Evolutionary conservation across 2,888 invertebrate genomes (phyloP), one percentile per base, ranked within the genome.

Genomic region (Stenurella melanura): DNA sequence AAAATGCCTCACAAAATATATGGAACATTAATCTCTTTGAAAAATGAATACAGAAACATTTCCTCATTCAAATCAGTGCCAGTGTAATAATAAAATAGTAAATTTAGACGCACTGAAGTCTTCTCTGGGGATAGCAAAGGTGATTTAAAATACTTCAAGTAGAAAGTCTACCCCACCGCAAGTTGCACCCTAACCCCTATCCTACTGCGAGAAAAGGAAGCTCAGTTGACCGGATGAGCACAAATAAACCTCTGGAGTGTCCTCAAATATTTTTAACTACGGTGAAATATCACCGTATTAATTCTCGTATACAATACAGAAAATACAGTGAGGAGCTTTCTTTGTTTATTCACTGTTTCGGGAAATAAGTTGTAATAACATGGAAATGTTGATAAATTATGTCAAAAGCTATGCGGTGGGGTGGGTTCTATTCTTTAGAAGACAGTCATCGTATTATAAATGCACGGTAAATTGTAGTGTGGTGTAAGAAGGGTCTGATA

Each of bases 271-370:
- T 87, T 88, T 86, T 83, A 86, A 82, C 83, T 82, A 73, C 77
- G 81, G 81, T 88, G 87, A 89, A 88, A 88, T 89, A 89, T 87
- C 85, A 87, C 85, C 87, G 82, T 89, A 89, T 89, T 88, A 88
- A 88, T 89, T 88, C 88, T 87, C 82, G 87, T 86, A 87, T 84
- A 88, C 87, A 88, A 88, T 87, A 86, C 86, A 81, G 86, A 84
- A 85, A 86, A 86, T 87, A 85, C 84, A 84, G 82, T 83, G 81
- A 79, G 77, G 81, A 83, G 83, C 84, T 84, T 87, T 87, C 86
- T 87, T 87, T 87, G 86, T 87, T 85, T 78, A 21, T 50, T n/a
- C n/a, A 42, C 81, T 75, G 73, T 85, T 82, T 82, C 83, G 82
- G 83, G 85, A 86, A 86, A 86, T 86, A 85, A 86, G 84, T 85